Conservation (phyloP, 2,113 vertebrate genomes). For the Sakesphorus luctuosus region DNA sequence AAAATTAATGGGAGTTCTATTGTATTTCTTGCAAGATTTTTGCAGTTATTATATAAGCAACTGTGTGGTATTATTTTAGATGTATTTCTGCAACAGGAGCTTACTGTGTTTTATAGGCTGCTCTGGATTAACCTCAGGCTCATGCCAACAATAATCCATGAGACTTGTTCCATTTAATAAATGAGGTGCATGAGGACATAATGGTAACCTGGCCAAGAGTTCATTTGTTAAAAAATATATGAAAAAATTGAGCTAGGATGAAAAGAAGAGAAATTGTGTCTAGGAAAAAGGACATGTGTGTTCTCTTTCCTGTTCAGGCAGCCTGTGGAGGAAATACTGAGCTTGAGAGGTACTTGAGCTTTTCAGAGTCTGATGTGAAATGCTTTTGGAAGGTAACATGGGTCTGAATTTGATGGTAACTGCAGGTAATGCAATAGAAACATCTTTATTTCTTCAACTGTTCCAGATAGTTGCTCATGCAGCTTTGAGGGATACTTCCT, state of each 20-base stretch:
- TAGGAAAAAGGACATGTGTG: background rate
- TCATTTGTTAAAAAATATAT: background rate
- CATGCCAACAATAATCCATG: background rate
- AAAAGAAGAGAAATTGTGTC: background rate
- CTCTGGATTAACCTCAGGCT: background rate
- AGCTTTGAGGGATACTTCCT: background rate
- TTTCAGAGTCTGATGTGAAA: background rate
- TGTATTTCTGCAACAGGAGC: background rate
- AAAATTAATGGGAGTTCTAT: background rate
- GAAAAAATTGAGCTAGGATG: background rate
- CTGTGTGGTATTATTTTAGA: background rate
- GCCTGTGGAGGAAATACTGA: background rate
- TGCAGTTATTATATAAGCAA: background rate
- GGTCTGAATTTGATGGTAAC: background rate
- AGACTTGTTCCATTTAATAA: background rate
- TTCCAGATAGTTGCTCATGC: background rate
- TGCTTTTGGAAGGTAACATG: background rate
- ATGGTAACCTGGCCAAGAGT: background rate
- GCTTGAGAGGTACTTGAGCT: background rate
- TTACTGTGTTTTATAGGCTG: background rate
- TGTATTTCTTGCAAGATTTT: background rate
- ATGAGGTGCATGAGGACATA: background rate
- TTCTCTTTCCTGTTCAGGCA: background rate
- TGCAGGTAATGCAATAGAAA: background rate
- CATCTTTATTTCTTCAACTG: background rate